Conservation (phyloP, 2,888 invertebrate genomes). For the Oligia latruncula region DNA sequence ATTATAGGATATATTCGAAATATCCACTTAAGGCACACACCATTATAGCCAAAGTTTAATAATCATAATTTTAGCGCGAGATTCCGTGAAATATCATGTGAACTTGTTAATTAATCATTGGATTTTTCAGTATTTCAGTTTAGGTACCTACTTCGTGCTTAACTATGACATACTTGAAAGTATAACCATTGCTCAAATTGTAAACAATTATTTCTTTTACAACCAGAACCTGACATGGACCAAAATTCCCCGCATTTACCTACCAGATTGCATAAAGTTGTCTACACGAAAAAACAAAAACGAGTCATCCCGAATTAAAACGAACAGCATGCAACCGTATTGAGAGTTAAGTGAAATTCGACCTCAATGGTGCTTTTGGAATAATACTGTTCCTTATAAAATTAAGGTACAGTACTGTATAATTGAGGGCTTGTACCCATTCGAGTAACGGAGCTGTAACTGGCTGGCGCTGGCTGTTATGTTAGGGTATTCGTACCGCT, state of each 20-base stretch:
- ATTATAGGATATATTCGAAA: conserved; percentile 30
- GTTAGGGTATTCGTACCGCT: conserved; percentile 57
- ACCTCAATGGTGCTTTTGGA: conserved; percentile 46
- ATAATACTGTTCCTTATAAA: conserved; percentile 35
- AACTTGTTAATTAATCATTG: conserved; percentile 24
- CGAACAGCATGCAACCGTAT: conserved; percentile 14
- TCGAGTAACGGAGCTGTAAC: conserved; percentile 70
- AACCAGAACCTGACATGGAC: not conserved
- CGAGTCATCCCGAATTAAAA: conserved; percentile 3
- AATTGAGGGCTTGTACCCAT: conserved; percentile 61
- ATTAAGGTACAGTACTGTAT: conserved; percentile 35
- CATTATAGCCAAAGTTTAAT: conserved; percentile 33
- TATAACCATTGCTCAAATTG: not conserved
- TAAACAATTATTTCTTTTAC: not conserved
- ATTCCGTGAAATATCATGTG: conserved; percentile 15
- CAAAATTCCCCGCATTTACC: not conserved
- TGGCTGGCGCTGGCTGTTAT: conserved; percentile 63
- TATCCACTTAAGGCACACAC: conserved; percentile 5
- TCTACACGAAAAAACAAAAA: conserved; percentile 13
- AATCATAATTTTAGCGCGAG: conserved; percentile 5
- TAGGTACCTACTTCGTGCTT: not conserved
- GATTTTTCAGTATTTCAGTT: conserved; percentile 22
- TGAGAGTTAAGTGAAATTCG: conserved; percentile 50
- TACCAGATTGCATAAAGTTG: not conserved
- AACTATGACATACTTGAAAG: not conserved